Conservation (phyloP, 2,113 vertebrate species). For the Amphiprion ocellaris region DNA sequence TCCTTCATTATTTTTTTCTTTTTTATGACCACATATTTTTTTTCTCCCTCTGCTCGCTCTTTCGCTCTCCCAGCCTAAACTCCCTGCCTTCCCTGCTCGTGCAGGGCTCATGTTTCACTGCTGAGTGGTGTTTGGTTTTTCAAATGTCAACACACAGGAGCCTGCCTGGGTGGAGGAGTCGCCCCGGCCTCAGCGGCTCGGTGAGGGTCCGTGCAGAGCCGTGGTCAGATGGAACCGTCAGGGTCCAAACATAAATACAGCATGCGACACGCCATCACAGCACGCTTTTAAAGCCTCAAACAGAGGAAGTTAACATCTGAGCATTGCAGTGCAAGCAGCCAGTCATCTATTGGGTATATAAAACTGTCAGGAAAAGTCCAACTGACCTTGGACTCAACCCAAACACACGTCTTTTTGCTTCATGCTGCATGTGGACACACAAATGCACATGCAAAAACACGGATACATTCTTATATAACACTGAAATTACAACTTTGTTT, state of each 20-base stretch:
- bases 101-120: constrained; percentile 69
- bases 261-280: constrained; percentile 56
- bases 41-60: constrained; percentile 34
- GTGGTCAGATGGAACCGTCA: constrained; percentile 45
- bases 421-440: constrained; percentile 26
- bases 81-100: constrained; percentile 20
- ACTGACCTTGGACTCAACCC: constrained; percentile 84
- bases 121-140: constrained; percentile 76
- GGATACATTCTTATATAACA: neutral
- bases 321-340: constrained; percentile 54
- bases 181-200: constrained; percentile 22
- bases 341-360: constrained; percentile 73
- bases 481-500: neutral
- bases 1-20: constrained; percentile 66
- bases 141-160: constrained; percentile 78
- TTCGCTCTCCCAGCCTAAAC: constrained; percentile 23
- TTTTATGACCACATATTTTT: constrained; percentile 62
- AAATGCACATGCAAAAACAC: constrained; percentile 24
- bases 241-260: constrained; percentile 74
- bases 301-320: constrained; percentile 67
- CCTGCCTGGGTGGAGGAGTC: constrained; percentile 60
- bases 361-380: constrained; percentile 83
- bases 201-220: constrained; percentile 27
- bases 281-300: constrained; percentile 71
- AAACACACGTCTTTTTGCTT: constrained; percentile 74